phyloP scores from a whole-genome alignment of 2,113 vertebrate species.

The Pluvialis apricaria region DNA sequence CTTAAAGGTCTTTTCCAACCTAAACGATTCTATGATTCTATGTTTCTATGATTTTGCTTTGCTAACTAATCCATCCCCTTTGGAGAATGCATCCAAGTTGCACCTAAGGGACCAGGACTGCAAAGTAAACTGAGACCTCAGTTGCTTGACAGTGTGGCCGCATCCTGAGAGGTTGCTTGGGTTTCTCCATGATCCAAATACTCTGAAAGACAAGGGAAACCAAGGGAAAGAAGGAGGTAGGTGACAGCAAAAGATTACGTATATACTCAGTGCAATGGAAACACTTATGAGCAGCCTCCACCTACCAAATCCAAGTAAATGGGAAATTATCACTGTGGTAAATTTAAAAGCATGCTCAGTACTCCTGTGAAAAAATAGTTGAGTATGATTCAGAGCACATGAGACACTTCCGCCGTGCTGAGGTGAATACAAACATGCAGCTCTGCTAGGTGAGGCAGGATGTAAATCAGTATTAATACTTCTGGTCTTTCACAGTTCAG shows the following conservation, averaged over 20 bases:
- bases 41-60: neutral
- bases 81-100: neutral
- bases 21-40: neutral
- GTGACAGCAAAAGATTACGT: fast-evolving
- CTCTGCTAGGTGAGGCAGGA: neutral
- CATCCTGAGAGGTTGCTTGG: neutral
- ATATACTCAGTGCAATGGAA: neutral
- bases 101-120: neutral
- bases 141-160: neutral
- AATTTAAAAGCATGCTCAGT: neutral
- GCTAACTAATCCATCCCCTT: neutral
- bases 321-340: neutral
- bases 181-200: neutral
- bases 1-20: neutral
- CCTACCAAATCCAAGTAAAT: neutral
- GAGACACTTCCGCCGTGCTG: neutral
- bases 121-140: neutral
- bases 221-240: neutral
- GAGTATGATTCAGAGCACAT: neutral
- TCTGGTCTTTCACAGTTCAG: neutral
- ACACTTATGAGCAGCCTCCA: neutral
- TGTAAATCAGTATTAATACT: neutral
- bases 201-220: neutral
- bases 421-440: neutral
- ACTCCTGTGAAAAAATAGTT: neutral